These are phyloP conservation scores for Philereme vetulata DNA, from an alignment of 2,888 invertebrate species.

Conservation along the genomic window DNA sequence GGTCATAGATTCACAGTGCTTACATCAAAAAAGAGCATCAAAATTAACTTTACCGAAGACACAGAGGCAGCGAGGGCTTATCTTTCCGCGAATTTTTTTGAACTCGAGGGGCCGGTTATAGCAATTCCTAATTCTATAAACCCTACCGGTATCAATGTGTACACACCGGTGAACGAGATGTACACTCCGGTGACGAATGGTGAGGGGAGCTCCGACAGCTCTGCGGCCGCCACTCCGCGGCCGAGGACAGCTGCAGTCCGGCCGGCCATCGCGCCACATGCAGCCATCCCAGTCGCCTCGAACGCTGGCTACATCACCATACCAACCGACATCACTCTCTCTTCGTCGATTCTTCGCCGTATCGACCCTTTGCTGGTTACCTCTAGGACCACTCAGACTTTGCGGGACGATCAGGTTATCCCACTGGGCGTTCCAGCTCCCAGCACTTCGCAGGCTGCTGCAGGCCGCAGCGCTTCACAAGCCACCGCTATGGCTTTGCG, in stretches of 20 bases:
- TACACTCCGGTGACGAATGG: not conserved
- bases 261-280: too few relatives aligned
- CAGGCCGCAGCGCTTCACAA: not conserved
- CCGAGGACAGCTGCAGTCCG: not conserved
- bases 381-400: not conserved
- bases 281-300: too few relatives aligned
- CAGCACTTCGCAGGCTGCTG: not conserved
- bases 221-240: not conserved
- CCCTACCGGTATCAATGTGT: not conserved
- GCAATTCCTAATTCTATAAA: not conserved
- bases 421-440: too few relatives aligned
- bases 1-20: not conserved
- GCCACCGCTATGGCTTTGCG: not conserved
- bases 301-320: too few relatives aligned
- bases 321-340: too few relatives aligned
- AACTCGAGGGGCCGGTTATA: constrained; percentile 1
- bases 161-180: not conserved
- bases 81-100: not conserved
- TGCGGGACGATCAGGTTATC: too few relatives aligned
- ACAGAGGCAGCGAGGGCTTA: not conserved
- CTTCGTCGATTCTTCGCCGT: too few relatives aligned
- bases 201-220: not conserved
- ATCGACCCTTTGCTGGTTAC: too few relatives aligned
- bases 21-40: not conserved
- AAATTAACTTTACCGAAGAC: constrained; percentile 3